Conservation (phyloP, 2,888 invertebrate species). For the Tinea semifulvella region DNA sequence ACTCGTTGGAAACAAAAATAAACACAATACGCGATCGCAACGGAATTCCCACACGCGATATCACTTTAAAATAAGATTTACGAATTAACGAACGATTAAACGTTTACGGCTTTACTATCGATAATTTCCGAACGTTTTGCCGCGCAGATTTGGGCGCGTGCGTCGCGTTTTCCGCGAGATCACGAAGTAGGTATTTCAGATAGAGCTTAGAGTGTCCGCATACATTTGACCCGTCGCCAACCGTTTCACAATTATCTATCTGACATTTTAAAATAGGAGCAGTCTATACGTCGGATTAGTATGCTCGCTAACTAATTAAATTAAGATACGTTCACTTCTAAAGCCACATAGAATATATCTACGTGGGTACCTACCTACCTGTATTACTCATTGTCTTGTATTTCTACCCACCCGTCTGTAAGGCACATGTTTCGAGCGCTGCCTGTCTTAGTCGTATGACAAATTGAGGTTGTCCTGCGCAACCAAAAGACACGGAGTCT, state of each 20-base stretch:
- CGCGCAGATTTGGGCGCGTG: conserved; percentile 9
- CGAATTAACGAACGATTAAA: not conserved
- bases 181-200: conserved; percentile 10
- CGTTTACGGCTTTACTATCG: not conserved
- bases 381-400: too few species aligned
- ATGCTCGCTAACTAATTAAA: not conserved
- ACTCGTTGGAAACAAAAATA: not conserved
- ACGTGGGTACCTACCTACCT: too few species aligned
- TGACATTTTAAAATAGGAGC: conserved; percentile 67
- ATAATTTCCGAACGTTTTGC: not conserved
- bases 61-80: conserved; percentile 7
- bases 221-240: conserved; percentile 48
- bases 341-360: too few species aligned
- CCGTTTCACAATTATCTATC: conserved; percentile 63
- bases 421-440: too few species aligned
- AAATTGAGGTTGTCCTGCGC: too few species aligned
- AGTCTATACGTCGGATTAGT: conserved; percentile 20
- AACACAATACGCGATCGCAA: not conserved
- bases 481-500: too few species aligned
- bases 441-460: too few species aligned
- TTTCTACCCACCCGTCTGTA: too few species aligned
- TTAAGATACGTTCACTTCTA: too few species aligned
- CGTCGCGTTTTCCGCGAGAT: conserved; percentile 10
- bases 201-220: conserved; percentile 9
- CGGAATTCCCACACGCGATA: not conserved